A percentile compares a stretch with the other conserved stretches of the same genome.
Conservation (phyloP, 2,888 invertebrate species). For the Chymomyza amoena region DNA sequence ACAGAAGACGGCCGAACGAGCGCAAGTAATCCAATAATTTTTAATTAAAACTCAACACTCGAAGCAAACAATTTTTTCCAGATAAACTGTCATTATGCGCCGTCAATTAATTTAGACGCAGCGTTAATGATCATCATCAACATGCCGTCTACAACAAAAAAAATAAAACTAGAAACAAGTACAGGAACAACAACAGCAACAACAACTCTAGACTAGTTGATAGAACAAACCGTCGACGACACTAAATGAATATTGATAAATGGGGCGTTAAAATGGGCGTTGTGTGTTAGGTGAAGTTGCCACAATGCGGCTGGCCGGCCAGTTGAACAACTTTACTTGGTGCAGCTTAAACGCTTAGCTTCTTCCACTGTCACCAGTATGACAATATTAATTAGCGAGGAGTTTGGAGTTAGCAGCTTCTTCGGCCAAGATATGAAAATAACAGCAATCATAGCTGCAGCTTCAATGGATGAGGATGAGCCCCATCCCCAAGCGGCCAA, state of each 20-base stretch:
- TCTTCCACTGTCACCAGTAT: neutral
- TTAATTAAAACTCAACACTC: slow-evolving; percentile 73
- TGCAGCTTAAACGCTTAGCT: neutral
- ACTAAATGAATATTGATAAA: slow-evolving; percentile 77
- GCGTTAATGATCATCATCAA: slow-evolving; percentile 72
- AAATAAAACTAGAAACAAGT: slow-evolving; percentile 20
- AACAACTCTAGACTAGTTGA: slow-evolving; percentile 44
- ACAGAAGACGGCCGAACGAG: neutral
- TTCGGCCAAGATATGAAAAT: slow-evolving; percentile 47
- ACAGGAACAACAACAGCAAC: slow-evolving; percentile 25
- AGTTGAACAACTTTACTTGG: neutral
- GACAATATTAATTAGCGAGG: neutral
- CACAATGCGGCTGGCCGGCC: slow-evolving; percentile 17
- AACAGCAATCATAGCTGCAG: slow-evolving; percentile 39
- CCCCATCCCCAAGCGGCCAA: neutral
- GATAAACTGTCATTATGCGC: slow-evolving; percentile 74
- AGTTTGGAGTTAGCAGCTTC: neutral
- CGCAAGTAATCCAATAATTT: slow-evolving; percentile 68
- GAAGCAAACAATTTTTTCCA: slow-evolving; percentile 71
- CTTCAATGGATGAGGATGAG: neutral
- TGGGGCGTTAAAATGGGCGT: slow-evolving; percentile 75
- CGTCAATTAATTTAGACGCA: slow-evolving; percentile 74
- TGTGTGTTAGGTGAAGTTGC: neutral
- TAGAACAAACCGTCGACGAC: slow-evolving; percentile 53
- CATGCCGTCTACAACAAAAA: slow-evolving; percentile 7